A percentile compares a stretch with the other conserved stretches of the same genome.
Conservation (phyloP, 2,113 vertebrate species). For the Elephantulus edwardii region DNA sequence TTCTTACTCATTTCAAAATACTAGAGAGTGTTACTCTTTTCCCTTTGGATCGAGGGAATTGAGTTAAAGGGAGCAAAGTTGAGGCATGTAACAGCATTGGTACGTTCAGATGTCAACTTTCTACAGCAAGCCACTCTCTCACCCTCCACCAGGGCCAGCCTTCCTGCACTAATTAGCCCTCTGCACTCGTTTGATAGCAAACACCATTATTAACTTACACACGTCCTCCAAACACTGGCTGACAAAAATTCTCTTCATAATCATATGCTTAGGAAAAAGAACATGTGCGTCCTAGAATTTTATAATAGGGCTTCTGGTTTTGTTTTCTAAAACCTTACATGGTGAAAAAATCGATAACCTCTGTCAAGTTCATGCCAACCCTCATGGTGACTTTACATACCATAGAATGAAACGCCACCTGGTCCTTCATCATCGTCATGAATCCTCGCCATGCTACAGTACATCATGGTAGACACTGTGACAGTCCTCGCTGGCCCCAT, state of each 20-base stretch:
- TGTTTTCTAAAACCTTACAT: not conserved
- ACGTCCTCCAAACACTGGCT: not conserved
- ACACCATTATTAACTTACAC: not conserved
- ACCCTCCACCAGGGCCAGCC: not conserved
- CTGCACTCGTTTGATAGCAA: not conserved
- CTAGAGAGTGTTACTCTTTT: not conserved
- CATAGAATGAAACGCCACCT: not conserved
- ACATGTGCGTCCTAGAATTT: not conserved
- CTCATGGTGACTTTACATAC: not conserved
- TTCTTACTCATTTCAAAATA: too few species aligned
- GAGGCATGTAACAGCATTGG: not conserved
- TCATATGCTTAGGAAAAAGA: not conserved
- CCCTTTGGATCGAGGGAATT: fast-evolving
- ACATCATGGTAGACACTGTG: not conserved
- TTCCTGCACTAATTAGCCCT: not conserved
- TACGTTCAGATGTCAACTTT: not conserved
- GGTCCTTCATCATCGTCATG: not conserved
- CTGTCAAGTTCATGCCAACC: not conserved
- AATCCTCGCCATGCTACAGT: not conserved
- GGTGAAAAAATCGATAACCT: not conserved
- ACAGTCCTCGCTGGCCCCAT: not conserved
- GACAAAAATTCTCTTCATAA: slow-evolving; percentile 1
- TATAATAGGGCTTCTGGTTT: not conserved
- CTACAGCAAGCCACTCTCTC: not conserved
- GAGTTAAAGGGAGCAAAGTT: not conserved